Evolutionary conservation across 2,888 invertebrate species (phyloP).

Genomic region (Drosophila tripunctata): DNA sequence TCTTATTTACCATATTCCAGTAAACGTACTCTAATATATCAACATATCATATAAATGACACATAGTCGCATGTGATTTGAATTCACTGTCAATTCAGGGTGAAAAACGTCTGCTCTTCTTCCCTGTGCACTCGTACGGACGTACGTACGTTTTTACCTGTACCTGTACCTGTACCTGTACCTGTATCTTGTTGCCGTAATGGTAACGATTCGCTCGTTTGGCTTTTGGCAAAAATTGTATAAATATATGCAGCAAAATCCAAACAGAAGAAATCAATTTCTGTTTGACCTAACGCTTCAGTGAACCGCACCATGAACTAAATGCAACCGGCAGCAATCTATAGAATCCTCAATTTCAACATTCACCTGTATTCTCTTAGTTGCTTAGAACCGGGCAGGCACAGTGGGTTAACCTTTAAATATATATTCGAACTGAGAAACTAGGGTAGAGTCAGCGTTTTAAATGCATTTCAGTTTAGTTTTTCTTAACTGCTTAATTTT

Average conservation of each 20-base stretch:
- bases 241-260: slow-evolving; percentile 34
- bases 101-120: too few species aligned
- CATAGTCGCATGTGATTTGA: slow-evolving; percentile 18
- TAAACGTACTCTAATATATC: slow-evolving; percentile 1
- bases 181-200: neutral
- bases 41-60: slow-evolving; percentile 9
- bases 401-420: neutral
- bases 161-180: neutral
- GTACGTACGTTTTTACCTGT: neutral
- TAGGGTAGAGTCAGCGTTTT: too few species aligned
- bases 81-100: slow-evolving; percentile 2
- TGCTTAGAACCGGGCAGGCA: neutral
- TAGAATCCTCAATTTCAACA: slow-evolving; percentile 15
- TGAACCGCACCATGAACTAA: slow-evolving; percentile 55
- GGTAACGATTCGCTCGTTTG: slow-evolving; percentile 12
- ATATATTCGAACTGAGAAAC: too few species aligned
- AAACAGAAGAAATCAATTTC: slow-evolving; percentile 66
- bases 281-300: slow-evolving; percentile 66
- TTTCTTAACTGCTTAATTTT: neutral
- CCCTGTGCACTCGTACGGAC: neutral
- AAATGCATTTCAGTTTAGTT: too few species aligned
- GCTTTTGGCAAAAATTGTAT: slow-evolving; percentile 32
- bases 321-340: slow-evolving; percentile 35
- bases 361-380: neutral
- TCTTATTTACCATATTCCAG: neutral